A percentile compares a stretch with the other conserved stretches of the same genome.
Conservation (phyloP, 2,888 invertebrate genomes). For the Chymomyza fuscimana region DNA sequence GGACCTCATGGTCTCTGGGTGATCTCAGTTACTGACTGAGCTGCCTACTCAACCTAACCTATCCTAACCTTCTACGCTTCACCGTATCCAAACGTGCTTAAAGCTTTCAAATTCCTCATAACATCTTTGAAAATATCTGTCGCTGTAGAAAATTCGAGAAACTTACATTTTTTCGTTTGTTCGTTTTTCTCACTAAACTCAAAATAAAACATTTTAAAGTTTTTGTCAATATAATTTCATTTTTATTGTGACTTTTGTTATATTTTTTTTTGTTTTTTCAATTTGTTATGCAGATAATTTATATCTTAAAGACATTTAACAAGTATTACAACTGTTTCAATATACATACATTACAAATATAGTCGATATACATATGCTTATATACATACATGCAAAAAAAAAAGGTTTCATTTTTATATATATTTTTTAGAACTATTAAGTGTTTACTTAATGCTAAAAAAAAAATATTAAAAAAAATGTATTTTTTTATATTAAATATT, state of each 20-base stretch:
- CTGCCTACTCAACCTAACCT: too few species aligned
- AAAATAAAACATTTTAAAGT: background rate
- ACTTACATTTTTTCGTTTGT: too few species aligned
- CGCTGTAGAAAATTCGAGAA: too few species aligned
- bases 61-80: too few species aligned
- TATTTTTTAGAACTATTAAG: slow-evolving; percentile 4
- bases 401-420: slow-evolving; percentile 32
- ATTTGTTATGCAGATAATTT: slow-evolving; percentile 49
- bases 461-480: slow-evolving; percentile 42
- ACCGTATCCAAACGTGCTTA: too few species aligned
- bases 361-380: slow-evolving; percentile 36
- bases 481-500: slow-evolving; percentile 4
- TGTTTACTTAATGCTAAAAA: slow-evolving; percentile 36
- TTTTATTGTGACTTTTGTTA: slow-evolving; percentile 24
- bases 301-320: slow-evolving; percentile 68
- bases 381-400: slow-evolving; percentile 63
- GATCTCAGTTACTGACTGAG: too few species aligned
- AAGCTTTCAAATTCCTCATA: too few species aligned
- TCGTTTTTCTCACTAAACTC: too few species aligned
- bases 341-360: slow-evolving; percentile 23
- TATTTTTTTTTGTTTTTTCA: slow-evolving; percentile 29
- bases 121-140: too few species aligned
- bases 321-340: slow-evolving; percentile 38
- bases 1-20: too few species aligned
- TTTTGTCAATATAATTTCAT: background rate